These are phyloP conservation scores for Ceuthmochares aereus DNA, from an alignment of 2,113 vertebrate species.

Conservation along the genomic window DNA sequence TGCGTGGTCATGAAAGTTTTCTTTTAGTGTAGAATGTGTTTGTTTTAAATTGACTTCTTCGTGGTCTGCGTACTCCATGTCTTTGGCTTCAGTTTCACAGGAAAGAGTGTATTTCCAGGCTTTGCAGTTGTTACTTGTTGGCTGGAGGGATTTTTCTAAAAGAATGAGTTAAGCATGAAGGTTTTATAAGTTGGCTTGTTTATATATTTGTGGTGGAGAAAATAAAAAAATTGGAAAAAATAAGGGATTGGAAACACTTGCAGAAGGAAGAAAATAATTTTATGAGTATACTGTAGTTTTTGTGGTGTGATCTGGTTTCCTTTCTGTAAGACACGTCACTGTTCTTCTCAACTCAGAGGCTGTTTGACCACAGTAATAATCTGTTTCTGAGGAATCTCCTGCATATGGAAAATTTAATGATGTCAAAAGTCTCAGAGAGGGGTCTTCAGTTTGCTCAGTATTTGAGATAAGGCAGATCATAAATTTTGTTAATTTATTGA, in stretches of 20 bases:
- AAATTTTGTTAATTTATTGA: not conserved
- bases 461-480: not conserved
- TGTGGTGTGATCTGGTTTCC: not conserved
- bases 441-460: not conserved
- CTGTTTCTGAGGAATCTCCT: not conserved
- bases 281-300: not conserved
- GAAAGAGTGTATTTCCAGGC: not conserved
- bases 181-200: not conserved
- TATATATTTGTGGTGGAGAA: not conserved
- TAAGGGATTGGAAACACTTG: not conserved
- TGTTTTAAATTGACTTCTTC: not conserved
- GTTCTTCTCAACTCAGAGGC: not conserved
- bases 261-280: not conserved
- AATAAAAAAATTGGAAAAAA: not conserved
- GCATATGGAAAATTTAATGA: not conserved
- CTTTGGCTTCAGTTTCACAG: not conserved
- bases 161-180: not conserved
- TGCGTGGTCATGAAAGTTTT: not conserved
- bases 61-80: not conserved
- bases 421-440: not conserved
- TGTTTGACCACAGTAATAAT: not conserved
- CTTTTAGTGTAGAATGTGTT: not conserved
- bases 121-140: not conserved
- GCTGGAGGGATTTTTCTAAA: not conserved
- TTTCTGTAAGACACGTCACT: not conserved